phyloP scores from a whole-genome alignment of 2,888 invertebrate genomes.

The Eilema depressum region DNA sequence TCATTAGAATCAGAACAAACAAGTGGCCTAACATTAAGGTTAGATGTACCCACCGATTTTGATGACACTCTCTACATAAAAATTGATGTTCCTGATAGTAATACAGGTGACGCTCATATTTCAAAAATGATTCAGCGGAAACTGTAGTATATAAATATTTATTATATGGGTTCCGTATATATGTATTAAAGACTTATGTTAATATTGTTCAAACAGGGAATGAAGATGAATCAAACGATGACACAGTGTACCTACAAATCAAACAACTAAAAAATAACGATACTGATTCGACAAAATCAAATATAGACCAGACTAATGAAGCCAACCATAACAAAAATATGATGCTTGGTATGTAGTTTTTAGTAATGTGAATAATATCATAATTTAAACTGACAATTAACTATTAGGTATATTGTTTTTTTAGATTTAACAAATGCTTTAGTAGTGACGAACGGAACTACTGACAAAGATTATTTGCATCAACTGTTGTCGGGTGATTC shows the following conservation, averaged over 20 bases:
- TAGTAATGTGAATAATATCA: background rate
- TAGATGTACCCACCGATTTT: slow-evolving; percentile 29
- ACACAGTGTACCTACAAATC: slow-evolving; percentile 23
- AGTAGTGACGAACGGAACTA: slow-evolving; percentile 29
- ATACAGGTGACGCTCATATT: slow-evolving; percentile 41
- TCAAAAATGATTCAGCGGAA: slow-evolving; percentile 28
- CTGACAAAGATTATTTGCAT: slow-evolving; percentile 34
- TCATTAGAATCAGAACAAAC: slow-evolving; percentile 19
- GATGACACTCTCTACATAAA: slow-evolving; percentile 31
- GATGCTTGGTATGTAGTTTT: slow-evolving; percentile 26
- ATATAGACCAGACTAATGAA: background rate
- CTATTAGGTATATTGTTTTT: slow-evolving; percentile 14
- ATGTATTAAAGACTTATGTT: slow-evolving; percentile 12
- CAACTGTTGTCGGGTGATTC: slow-evolving; percentile 23
- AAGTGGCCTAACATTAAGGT: slow-evolving; percentile 30
- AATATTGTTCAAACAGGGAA: slow-evolving; percentile 26
- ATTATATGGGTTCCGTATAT: background rate
- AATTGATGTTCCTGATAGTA: slow-evolving; percentile 33
- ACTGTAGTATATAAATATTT: slow-evolving; percentile 11
- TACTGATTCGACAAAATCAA: background rate
- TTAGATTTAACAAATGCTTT: slow-evolving; percentile 32
- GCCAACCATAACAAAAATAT: slow-evolving; percentile 18
- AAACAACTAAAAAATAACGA: slow-evolving; percentile 15
- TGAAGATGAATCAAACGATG: slow-evolving; percentile 11
- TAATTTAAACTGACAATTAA: background rate